Percentiles rank a stretch among this genome's conserved stretches.
These are phyloP conservation scores for Pangasius mekongensis DNA, from an alignment of 2,797 vertebrate species.

Conservation along the genomic window DNA sequence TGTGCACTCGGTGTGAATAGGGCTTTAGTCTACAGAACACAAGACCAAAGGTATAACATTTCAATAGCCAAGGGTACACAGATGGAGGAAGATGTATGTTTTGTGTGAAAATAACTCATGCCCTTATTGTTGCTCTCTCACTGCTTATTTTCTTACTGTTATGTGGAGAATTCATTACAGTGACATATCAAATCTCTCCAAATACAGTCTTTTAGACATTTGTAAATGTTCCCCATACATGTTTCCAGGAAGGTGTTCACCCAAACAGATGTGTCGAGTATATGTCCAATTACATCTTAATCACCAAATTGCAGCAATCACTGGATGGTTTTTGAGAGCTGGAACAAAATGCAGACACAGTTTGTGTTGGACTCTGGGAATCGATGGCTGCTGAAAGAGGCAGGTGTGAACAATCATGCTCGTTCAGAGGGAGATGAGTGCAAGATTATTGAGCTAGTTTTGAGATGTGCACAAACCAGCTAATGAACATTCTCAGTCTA, in stretches of 20 bases:
- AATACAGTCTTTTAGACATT: background rate
- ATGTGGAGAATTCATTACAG: constrained; percentile 19
- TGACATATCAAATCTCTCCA: background rate
- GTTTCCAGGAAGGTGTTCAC: constrained; percentile 17
- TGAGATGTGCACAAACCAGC: background rate
- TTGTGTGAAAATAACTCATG: background rate
- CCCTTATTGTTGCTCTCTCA: background rate
- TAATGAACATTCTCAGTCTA: background rate
- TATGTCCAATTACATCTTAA: constrained; percentile 22
- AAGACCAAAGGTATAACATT: background rate
- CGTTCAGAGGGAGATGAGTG: background rate
- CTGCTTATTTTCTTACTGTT: background rate
- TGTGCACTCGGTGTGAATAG: background rate
- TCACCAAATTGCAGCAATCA: constrained; percentile 34
- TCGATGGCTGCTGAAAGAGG: background rate
- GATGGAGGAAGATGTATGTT: background rate
- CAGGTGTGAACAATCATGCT: constrained; percentile 42
- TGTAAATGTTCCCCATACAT: background rate
- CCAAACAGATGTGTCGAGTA: constrained; percentile 34
- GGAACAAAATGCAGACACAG: constrained; percentile 9
- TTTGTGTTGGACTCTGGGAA: constrained; percentile 9
- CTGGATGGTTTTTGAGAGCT: background rate
- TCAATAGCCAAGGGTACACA: background rate
- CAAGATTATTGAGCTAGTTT: constrained; percentile 23
- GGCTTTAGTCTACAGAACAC: background rate